Percentiles rank a stretch among this genome's conserved stretches.
Evolutionary conservation across 2,113 vertebrate species (phyloP).

Genomic region (Mola mola): DNA sequence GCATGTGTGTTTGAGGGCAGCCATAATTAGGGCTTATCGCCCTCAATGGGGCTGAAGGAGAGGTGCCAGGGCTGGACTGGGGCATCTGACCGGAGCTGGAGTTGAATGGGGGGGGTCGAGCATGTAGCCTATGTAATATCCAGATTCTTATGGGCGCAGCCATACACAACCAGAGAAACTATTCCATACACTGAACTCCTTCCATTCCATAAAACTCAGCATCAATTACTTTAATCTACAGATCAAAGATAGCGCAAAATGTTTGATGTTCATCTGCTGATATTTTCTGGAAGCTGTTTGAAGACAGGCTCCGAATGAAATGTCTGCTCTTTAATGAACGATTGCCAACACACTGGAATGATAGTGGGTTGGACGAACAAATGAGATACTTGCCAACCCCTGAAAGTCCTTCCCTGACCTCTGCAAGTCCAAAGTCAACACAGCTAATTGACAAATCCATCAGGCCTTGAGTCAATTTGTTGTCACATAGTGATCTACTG

Average conservation of each 20-base stretch:
- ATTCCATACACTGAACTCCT: slow-evolving; percentile 58
- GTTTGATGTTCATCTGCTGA: slow-evolving; percentile 58
- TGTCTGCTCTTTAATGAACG: slow-evolving; percentile 11
- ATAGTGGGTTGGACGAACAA: slow-evolving; percentile 15
- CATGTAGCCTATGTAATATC: slow-evolving; percentile 75
- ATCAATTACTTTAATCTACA: slow-evolving; percentile 68
- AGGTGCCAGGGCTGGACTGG: slow-evolving; percentile 78
- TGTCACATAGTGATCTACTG: not conserved
- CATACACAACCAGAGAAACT: slow-evolving; percentile 60
- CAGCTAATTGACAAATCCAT: not conserved
- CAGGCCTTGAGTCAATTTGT: not conserved
- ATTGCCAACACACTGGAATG: slow-evolving; percentile 20
- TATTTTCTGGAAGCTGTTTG: slow-evolving; percentile 39
- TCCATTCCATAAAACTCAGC: slow-evolving; percentile 66
- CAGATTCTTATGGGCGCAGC: slow-evolving; percentile 69
- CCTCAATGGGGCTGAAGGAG: slow-evolving; percentile 61
- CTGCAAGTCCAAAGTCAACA: not conserved
- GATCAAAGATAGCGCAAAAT: slow-evolving; percentile 63
- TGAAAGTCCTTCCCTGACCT: slow-evolving; percentile 10
- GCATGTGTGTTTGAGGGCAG: slow-evolving; percentile 52
- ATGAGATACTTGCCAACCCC: slow-evolving; percentile 7
- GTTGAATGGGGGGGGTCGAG: slow-evolving; percentile 38
- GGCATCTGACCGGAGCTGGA: slow-evolving; percentile 66
- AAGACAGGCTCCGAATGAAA: slow-evolving; percentile 14
- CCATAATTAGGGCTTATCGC: slow-evolving; percentile 80